Conservation (phyloP, 2,113 vertebrate species). For the Pomatostomus ruficeps region DNA sequence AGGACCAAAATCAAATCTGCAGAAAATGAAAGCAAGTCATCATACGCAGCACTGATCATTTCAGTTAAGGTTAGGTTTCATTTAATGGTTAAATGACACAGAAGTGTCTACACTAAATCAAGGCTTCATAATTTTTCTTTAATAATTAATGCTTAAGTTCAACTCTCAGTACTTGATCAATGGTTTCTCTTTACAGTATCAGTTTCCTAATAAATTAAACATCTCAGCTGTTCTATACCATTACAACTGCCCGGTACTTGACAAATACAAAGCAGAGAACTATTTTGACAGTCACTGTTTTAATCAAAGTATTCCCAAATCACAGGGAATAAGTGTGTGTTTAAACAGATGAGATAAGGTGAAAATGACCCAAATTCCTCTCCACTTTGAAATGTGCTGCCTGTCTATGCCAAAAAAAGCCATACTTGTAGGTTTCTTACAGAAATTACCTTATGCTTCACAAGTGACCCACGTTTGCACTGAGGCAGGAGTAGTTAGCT, state of each 20-base stretch:
- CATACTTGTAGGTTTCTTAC: not conserved
- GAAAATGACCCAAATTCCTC: not conserved
- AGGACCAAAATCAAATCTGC: not conserved
- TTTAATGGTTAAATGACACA: not conserved
- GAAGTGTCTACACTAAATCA: not conserved
- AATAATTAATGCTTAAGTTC: not conserved
- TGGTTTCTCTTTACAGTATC: not conserved
- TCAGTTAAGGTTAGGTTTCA: not conserved
- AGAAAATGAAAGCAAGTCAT: not conserved
- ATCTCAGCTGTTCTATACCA: not conserved
- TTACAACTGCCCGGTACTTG: not conserved
- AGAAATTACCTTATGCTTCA: not conserved
- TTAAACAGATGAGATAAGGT: not conserved
- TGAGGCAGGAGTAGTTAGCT: not conserved
- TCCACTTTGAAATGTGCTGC: not conserved
- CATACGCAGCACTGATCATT: not conserved
- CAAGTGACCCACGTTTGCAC: not conserved
- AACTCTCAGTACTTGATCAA: not conserved
- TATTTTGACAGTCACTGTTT: not conserved
- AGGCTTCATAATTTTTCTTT: not conserved
- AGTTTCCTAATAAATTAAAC: conserved; percentile 25
- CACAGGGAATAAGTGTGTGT: accelerated
- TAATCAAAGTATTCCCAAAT: not conserved
- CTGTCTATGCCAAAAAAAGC: not conserved
- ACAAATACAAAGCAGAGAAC: not conserved